Evolutionary conservation across 1,140 invertebrate genomes (phyloP).

Genomic region (Drosophila bipectinata): DNA sequence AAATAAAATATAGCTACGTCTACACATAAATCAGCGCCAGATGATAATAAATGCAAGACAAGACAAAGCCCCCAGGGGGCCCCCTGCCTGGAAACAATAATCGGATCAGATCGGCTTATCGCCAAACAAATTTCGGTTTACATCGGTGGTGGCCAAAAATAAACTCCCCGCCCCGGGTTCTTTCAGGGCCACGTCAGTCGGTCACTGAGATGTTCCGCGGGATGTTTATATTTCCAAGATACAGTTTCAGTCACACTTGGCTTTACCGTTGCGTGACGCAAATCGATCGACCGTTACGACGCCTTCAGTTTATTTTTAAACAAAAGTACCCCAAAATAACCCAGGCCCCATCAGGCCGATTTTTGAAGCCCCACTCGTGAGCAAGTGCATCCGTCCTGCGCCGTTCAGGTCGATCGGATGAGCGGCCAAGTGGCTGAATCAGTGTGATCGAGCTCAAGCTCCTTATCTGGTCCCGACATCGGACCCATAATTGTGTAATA

Average conservation of each 20-base stretch:
- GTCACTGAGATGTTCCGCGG: constrained; percentile 13
- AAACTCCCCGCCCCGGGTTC: constrained; percentile 1
- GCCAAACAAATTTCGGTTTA: constrained; percentile 31
- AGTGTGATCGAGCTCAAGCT: not conserved
- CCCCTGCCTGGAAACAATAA: constrained; percentile 45
- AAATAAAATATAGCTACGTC: constrained; percentile 43
- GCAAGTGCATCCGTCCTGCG: constrained; percentile 32
- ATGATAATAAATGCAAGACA: constrained; percentile 66
- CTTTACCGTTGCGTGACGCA: constrained; percentile 47
- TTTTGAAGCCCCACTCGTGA: not conserved
- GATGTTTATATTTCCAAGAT: constrained; percentile 3
- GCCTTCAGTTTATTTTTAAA: constrained; percentile 14
- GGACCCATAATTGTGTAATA: constrained; percentile 55
- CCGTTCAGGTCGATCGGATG: constrained; percentile 1
- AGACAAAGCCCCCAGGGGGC: constrained; percentile 25
- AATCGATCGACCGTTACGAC: constrained; percentile 22
- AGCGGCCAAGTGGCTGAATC: constrained; percentile 30
- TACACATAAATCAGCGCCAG: constrained; percentile 68
- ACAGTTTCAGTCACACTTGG: constrained; percentile 13
- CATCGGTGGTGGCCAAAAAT: constrained; percentile 20
- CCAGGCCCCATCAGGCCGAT: not conserved
- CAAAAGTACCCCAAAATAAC: constrained; percentile 19
- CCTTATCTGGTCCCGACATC: constrained; percentile 65
- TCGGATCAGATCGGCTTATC: constrained; percentile 26
- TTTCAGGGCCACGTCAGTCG: constrained; percentile 44